Base-by-base conservation (phyloP, 2,888 invertebrate genomes). In the Cenopis cana region DNA sequence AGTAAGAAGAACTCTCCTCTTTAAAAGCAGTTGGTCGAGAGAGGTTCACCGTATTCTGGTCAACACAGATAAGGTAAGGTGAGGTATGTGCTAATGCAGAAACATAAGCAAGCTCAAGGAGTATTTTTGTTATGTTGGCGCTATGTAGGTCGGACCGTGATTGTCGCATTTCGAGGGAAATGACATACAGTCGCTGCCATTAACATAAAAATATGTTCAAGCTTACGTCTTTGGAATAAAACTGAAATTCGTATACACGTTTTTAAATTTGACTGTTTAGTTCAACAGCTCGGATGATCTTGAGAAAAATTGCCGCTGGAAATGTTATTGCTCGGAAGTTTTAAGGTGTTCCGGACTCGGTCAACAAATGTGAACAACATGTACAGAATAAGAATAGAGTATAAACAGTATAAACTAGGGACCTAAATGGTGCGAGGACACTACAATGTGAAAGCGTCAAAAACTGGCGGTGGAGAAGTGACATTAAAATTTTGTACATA, bases 11-110 rank as follows among this genome's bases (percentile, higher is more conserved):
- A 6, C 68, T 54, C 17, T 24, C 2, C 24, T 24, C 24, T 24
- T 8, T n/a, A n/a, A n/a, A n/a, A n/a, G n/a, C n/a, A n/a, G 5
- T 33, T 12, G 18, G 2, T 24, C 11, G 72, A 69, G 75, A 74
- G 74, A 57, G 65, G 74, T 56, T 77, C 77, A 66, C 60, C 50
- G 17, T 74, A 73, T 3, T 3, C 71, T 84, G 85, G 85, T 74
- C 67, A 49, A 74, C 75, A 70, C 70, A 77, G 76, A 78, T 81
- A 84, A 77, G 76, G 78, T 81, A 84, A 84, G 83, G 74, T 78
- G 78, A 80, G 76, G 80, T 86, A 85, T 86, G 85, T 81, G 76
- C 77, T 85, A 84, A 86, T 86, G 85, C 82, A 55, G 59, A 70
- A 77, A 81, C 77, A 75, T 74, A 74, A 74, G 74, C 74, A 73